Percentiles rank a stretch among this genome's conserved stretches.
Conservation (phyloP, 2,888 invertebrate species). For the Didymodactylos carnosus region DNA sequence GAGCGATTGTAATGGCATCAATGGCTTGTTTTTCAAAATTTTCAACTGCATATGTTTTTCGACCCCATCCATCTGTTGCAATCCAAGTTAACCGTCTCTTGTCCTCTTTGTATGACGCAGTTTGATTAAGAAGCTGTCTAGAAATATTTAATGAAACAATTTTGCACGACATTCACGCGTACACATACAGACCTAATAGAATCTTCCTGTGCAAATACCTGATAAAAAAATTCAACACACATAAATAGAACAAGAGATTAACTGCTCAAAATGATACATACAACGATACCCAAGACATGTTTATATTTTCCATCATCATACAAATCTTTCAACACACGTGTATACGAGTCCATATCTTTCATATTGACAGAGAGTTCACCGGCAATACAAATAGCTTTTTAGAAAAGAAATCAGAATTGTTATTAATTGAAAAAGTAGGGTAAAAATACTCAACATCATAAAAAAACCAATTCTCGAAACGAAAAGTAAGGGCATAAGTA, state of each 20-base stretch:
- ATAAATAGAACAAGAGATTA: too few relatives aligned
- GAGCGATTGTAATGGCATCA: conserved; percentile 30
- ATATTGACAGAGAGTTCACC: not conserved
- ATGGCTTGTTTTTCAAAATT: conserved; percentile 28
- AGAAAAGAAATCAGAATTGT: not conserved
- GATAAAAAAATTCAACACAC: too few relatives aligned
- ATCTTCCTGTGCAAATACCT: conserved; percentile 1
- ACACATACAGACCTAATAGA: not conserved
- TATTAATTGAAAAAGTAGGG: too few relatives aligned
- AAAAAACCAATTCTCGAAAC: not conserved
- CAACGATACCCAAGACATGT: not conserved
- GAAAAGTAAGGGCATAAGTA: not conserved
- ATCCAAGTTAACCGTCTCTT: conserved; percentile 25
- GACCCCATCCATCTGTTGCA: conserved; percentile 33
- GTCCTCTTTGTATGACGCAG: not conserved
- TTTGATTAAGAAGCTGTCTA: not conserved
- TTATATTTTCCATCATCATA: not conserved
- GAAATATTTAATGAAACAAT: not conserved
- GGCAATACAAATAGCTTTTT: not conserved
- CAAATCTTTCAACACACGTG: not conserved
- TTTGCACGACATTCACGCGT: too few relatives aligned
- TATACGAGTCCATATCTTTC: not conserved
- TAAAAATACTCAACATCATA: too few relatives aligned
- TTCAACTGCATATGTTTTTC: conserved; percentile 28
- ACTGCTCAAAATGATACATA: too few relatives aligned